These are phyloP conservation scores for Bambusicola thoracicus DNA, from an alignment of 2,113 vertebrate species.

Conservation along the genomic window DNA sequence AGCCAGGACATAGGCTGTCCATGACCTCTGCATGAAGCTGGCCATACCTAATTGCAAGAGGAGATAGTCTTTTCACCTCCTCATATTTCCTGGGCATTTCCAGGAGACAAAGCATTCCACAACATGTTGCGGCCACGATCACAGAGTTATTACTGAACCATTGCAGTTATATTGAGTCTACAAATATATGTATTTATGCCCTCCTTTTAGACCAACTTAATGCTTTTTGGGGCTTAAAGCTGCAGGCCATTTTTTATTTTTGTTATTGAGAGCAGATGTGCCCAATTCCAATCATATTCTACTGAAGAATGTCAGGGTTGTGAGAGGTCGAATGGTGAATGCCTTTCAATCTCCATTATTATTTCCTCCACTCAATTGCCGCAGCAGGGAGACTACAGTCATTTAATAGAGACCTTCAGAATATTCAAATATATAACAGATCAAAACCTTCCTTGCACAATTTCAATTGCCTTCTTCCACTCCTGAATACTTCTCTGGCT, in stretches of 20 bases:
- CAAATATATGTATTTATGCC: slow-evolving; percentile 33
- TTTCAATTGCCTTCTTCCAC: not conserved
- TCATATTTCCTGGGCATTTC: not conserved
- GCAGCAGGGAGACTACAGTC: slow-evolving; percentile 66
- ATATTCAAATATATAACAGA: slow-evolving; percentile 19
- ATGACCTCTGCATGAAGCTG: not conserved
- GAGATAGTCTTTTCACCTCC: not conserved
- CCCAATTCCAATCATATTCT: slow-evolving; percentile 75
- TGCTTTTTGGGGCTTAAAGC: slow-evolving; percentile 75
- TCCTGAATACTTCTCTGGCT: not conserved
- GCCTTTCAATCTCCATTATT: slow-evolving; percentile 83
- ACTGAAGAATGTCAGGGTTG: slow-evolving; percentile 73
- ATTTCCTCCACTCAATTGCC: slow-evolving; percentile 81
- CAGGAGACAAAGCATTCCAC: not conserved
- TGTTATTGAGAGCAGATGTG: slow-evolving; percentile 85
- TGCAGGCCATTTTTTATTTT: slow-evolving; percentile 76
- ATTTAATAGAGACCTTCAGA: slow-evolving; percentile 66
- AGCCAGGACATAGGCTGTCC: not conserved
- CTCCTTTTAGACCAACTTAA: slow-evolving; percentile 69
- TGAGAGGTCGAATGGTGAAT: slow-evolving; percentile 70
- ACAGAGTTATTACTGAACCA: slow-evolving; percentile 43
- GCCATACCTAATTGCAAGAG: not conserved
- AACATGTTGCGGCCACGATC: not conserved
- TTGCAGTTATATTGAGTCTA: slow-evolving; percentile 52
- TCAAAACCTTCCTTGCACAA: not conserved